These are phyloP conservation scores for Coleophora deauratella DNA, from an alignment of 2,888 invertebrate species.

Conservation along the genomic window DNA sequence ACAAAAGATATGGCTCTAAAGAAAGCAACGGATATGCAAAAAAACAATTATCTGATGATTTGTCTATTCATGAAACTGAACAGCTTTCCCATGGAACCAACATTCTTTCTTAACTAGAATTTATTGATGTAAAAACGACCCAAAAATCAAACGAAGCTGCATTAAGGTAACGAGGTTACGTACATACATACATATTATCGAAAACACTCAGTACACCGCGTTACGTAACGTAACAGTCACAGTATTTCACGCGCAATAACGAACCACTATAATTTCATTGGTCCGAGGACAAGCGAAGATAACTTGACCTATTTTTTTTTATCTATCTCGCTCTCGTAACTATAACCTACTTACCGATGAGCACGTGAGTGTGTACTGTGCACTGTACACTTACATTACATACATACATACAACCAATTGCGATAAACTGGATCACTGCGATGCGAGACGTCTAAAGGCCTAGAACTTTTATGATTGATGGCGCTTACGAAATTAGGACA, in stretches of 20 bases:
- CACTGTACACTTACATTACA: slow-evolving; percentile 12
- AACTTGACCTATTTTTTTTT: slow-evolving; percentile 74
- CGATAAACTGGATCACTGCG: slow-evolving; percentile 36
- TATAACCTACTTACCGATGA: slow-evolving; percentile 59
- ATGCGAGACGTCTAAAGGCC: slow-evolving; percentile 27
- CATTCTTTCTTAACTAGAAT: too few species aligned
- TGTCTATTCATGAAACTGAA: too few species aligned
- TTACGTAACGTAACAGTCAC: slow-evolving; percentile 54
- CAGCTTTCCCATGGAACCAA: too few species aligned
- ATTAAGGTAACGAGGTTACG: slow-evolving; percentile 15
- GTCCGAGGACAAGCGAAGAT: slow-evolving; percentile 68
- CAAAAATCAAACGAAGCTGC: background rate
- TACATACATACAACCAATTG: slow-evolving; percentile 43
- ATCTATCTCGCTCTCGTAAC: slow-evolving; percentile 57
- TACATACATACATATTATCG: slow-evolving; percentile 8
- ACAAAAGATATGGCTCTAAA: too few species aligned
- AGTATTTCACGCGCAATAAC: slow-evolving; percentile 59
- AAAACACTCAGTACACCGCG: slow-evolving; percentile 8
- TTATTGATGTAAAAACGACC: too few species aligned
- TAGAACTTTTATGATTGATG: slow-evolving; percentile 8
- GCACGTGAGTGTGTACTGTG: slow-evolving; percentile 49
- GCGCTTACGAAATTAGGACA: background rate
- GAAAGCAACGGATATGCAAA: too few species aligned
- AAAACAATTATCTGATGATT: too few species aligned
- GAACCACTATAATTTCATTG: slow-evolving; percentile 60